Base-by-base conservation (phyloP, 2,797 vertebrate species). In the Sebastes cheni region DNA sequence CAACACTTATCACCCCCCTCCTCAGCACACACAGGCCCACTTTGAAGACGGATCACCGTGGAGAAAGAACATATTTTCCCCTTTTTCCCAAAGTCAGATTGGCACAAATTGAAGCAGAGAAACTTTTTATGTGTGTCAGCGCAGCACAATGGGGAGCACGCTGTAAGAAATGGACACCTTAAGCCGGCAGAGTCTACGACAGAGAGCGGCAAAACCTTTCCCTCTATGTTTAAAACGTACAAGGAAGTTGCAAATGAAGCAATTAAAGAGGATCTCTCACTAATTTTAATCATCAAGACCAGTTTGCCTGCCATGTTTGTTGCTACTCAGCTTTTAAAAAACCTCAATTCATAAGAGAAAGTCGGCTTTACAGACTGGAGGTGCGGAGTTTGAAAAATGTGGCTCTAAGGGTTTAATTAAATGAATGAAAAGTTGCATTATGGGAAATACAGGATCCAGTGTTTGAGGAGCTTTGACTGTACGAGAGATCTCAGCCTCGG, bases 11-110 rank as follows among this genome's bases (percentile, higher is more conserved):
- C 90, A 83, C 83, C 86, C 75, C 73, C 70, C 74, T 72, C 65
- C 84, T 60, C 82, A 10, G 81, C 74, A 50, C 80, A 78, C 79
- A 70, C 84, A 67, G 73, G 64, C 81, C 62, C 85, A 86, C 89
- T 87, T 89, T 93, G 88, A 92, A 92, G 91, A 89, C 69, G 75
- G 88, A 90, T 91, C 87, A 90, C 88, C 72, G 66, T 86, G 86
- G 76, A 90, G 77, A 88, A 89, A 75, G 82, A 83, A 86, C 68
- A 86, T 13, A 82, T 84, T 89, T 88, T 69, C 82, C 86, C 66
- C 83, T 75, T 81, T 81, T 74, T 73, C 36, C 80, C 77, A 81
- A 82, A 88, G 89, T 90, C 81, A 81, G 88, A 90, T 83, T 86
- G 90, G 84, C 80, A 86, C 80, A 85, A 91, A 85, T 84, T 79